These are phyloP conservation scores for Diglossa brunneiventris DNA, from an alignment of 2,113 vertebrate species.

Conservation along the genomic window DNA sequence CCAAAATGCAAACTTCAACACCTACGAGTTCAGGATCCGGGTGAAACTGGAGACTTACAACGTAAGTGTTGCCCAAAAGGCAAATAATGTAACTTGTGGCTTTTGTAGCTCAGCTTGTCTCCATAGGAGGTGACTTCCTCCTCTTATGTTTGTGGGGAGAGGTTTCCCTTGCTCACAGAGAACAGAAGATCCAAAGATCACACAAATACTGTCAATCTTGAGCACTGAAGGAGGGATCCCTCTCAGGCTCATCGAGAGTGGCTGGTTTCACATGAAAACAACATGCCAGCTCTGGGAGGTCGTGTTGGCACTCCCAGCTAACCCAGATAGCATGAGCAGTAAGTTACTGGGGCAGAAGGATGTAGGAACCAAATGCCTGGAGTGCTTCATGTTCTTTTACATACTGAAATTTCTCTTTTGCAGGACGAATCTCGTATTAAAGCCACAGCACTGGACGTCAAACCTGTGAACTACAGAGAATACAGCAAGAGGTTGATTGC, in stretches of 20 bases:
- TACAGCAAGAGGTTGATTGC: slow-evolving; percentile 87
- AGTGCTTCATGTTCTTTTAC: neutral
- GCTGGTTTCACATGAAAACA: neutral
- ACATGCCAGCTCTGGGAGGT: neutral
- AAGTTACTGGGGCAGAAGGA: neutral
- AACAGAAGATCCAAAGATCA: neutral
- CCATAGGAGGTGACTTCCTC: neutral
- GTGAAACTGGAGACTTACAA: slow-evolving; percentile 96
- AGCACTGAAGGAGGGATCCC: neutral
- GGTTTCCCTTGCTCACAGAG: neutral
- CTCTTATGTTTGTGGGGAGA: neutral
- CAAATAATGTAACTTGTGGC: neutral
- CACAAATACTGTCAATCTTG: neutral
- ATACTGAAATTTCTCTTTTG: neutral
- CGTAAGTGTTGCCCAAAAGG: slow-evolving; percentile 75
- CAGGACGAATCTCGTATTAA: slow-evolving; percentile 97
- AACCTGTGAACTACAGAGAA: slow-evolving; percentile 90
- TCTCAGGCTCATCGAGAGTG: neutral
- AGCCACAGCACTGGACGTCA: slow-evolving; percentile 88
- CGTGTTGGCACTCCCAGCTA: neutral
- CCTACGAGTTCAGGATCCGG: slow-evolving; percentile 86
- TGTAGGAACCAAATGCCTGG: neutral
- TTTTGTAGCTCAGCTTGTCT: neutral
- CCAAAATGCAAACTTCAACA: slow-evolving; percentile 91
- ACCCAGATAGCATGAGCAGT: neutral